Evolutionary conservation across 2,888 invertebrate genomes (phyloP).

Genomic region (Steinernema hermaphroditum): DNA sequence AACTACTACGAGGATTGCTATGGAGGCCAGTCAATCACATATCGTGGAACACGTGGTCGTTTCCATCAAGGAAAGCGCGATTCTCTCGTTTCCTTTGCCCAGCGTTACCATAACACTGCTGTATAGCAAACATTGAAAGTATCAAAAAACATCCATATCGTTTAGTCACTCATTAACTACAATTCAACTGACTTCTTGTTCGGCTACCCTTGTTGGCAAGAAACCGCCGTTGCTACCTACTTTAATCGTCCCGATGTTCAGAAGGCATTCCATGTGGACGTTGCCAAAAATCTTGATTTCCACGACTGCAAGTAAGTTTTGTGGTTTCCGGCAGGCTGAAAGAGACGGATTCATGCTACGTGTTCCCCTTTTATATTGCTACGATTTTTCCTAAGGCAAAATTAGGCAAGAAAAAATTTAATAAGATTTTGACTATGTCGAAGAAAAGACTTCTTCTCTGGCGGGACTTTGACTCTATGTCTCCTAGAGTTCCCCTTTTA

Average conservation of each 20-base stretch:
- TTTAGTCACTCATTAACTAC: too few relatives aligned
- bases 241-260: slow-evolving; percentile 48
- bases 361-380: too few relatives aligned
- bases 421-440: too few relatives aligned
- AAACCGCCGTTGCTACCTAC: slow-evolving; percentile 52
- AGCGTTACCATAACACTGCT: slow-evolving; percentile 24
- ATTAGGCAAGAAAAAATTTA: too few relatives aligned
- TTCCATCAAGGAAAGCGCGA: background rate
- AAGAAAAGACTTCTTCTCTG: too few relatives aligned
- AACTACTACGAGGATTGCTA: slow-evolving; percentile 52
- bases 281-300: slow-evolving; percentile 30
- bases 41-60: background rate
- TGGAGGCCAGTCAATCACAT: background rate
- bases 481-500: too few relatives aligned
- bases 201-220: slow-evolving; percentile 62
- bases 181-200: slow-evolving; percentile 56
- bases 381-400: too few relatives aligned
- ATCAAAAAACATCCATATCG: too few relatives aligned
- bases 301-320: slow-evolving; percentile 52
- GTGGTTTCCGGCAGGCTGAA: too few relatives aligned
- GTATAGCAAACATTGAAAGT: too few relatives aligned
- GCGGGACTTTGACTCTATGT: too few relatives aligned
- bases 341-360: too few relatives aligned
- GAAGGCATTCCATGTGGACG: slow-evolving; percentile 51
- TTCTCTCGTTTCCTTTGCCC: background rate